phyloP scores from a whole-genome alignment of 2,888 invertebrate species.

The Limulus polyphemus region DNA sequence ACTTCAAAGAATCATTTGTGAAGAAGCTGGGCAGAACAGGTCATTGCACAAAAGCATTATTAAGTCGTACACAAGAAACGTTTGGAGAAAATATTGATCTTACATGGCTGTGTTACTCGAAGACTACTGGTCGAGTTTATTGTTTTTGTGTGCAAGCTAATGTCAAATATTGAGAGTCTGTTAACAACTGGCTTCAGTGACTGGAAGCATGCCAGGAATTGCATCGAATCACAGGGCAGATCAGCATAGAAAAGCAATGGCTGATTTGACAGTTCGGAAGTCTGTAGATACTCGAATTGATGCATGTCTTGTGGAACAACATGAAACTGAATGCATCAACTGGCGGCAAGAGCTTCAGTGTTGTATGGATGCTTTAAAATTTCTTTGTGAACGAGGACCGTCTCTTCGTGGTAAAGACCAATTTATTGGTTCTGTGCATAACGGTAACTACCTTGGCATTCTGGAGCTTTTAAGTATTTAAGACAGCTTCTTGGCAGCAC shows the following conservation, averaged over 20 bases:
- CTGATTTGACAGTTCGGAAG: neutral
- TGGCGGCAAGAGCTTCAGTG: no score
- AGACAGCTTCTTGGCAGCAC: constrained; percentile 29
- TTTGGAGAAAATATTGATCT: no score
- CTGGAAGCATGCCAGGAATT: constrained; percentile 8
- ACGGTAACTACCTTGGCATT: constrained; percentile 25
- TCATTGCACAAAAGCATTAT: no score
- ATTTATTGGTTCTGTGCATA: constrained; percentile 26
- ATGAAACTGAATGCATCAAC: constrained; percentile 20
- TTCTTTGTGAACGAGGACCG: constrained; percentile 26
- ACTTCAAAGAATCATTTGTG: no score
- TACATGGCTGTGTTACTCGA: no score
- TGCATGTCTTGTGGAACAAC: neutral
- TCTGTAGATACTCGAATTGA: constrained; percentile 1
- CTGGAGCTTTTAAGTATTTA: constrained; percentile 28
- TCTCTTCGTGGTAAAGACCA: constrained; percentile 29
- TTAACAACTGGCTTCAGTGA: constrained; percentile 3
- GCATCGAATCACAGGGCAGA: constrained; percentile 5
- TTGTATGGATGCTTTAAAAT: constrained; percentile 28
- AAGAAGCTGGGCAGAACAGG: no score
- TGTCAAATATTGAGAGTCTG: neutral
- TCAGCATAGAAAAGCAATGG: constrained; percentile 3
- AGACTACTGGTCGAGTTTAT: neutral
- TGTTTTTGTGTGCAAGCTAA: constrained; percentile 7
- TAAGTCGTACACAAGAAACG: no score